Base-by-base conservation (phyloP, 2,888 invertebrate species). In the Physocephala rufipes region DNA sequence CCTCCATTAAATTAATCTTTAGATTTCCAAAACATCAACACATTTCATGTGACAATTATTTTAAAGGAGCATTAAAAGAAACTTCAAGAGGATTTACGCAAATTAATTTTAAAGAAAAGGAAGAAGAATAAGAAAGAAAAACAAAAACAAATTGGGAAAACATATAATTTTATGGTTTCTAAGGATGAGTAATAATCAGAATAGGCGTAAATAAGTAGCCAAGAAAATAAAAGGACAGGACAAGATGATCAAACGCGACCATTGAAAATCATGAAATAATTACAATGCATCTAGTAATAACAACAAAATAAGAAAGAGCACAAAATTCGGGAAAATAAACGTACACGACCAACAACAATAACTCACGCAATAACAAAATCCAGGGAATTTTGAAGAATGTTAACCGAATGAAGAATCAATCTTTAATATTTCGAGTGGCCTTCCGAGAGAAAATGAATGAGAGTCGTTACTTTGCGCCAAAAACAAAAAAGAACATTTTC, bases 261-360 rank as follows among this genome's bases (percentile, higher is more conserved):
- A 68, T 68, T 68, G 5, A 51, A 62, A 68, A 68, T 68, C 62
- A 24, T 62, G 5, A 62, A 68, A 51, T 51, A 68, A 68, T 61
- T 68, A 21, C 61, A 36, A 7, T 9, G 51, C 51, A 61, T 26
- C 58, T 36, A 36, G 36, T 36, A 4, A 36, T 36, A 36, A 36
- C 9, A 36, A 36, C 36, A 36, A 36, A 36, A 36, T 4, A 9
- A 36, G 9, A 36, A 36, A 9, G 9, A 36, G 36, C 4, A 36
- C 5, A 36, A 36, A 9, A 36, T n/a, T n/a, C n/a, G n/a, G n/a
- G 58, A 28, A 21, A 28, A 58, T 9, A 24, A 58, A 13, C 9
- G 26, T 15, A 28, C 15, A 58, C 12, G 16, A 36, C 4, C 36
- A 36, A 36, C 36, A 36, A 36, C 36, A 36, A 36, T 9, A 36